These are phyloP conservation scores for Scomber japonicus DNA, from an alignment of 2,113 vertebrate species.

Conservation along the genomic window DNA sequence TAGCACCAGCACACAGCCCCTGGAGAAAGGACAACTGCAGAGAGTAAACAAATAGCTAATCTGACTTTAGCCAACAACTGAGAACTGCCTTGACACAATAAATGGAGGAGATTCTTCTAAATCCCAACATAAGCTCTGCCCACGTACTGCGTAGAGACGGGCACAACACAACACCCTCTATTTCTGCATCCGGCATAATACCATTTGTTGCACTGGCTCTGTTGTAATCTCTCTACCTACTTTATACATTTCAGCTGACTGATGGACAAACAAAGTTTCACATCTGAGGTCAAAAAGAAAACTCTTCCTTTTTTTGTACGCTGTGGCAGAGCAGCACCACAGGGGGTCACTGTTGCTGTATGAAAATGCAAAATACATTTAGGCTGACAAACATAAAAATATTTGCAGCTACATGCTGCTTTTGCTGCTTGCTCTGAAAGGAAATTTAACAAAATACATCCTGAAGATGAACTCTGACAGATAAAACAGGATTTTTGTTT, in stretches of 20 bases:
- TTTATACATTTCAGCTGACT: constrained; percentile 34
- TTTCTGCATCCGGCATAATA: constrained; percentile 49
- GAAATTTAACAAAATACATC: not conserved
- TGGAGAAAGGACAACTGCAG: constrained; percentile 54
- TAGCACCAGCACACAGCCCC: constrained; percentile 36
- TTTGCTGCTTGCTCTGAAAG: constrained; percentile 2
- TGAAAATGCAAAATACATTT: constrained; percentile 32
- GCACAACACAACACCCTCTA: constrained; percentile 44
- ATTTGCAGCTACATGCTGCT: constrained; percentile 9
- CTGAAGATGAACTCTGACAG: not conserved
- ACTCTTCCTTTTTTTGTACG: constrained; percentile 14
- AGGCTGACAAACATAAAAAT: not conserved
- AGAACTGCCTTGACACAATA: constrained; percentile 76
- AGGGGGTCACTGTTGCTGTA: constrained; percentile 76
- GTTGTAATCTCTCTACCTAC: constrained; percentile 3
- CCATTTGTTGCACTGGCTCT: constrained; percentile 24
- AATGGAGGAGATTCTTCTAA: constrained; percentile 75
- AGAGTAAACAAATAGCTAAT: constrained; percentile 76
- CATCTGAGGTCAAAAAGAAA: constrained; percentile 37
- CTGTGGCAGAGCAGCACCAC: constrained; percentile 56
- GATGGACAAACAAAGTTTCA: constrained; percentile 27
- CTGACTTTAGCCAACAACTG: constrained; percentile 73
- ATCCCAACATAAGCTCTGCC: constrained; percentile 81
- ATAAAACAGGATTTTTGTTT: not conserved
- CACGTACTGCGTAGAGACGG: constrained; percentile 57